phyloP scores from a whole-genome alignment of 1,140 invertebrate genomes.

The Pseudomyrmex gracilis region DNA sequence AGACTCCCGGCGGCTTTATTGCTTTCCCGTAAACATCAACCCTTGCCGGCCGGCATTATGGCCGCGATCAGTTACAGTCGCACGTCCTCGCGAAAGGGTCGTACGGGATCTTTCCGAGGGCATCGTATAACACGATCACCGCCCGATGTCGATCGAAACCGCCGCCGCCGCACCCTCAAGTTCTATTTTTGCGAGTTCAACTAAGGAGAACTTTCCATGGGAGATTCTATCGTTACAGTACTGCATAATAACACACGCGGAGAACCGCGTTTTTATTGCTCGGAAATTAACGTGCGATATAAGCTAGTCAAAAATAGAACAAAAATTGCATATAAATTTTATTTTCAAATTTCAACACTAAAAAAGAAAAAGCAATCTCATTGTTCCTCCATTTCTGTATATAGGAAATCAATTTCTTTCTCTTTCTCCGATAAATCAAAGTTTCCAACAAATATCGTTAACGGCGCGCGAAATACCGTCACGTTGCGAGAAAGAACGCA shows the following conservation, averaged over 20 bases:
- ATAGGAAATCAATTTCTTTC: no score
- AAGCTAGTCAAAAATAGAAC: no score
- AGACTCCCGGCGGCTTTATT: slow-evolving; percentile 59
- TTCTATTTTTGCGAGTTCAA: not conserved
- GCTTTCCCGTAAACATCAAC: slow-evolving; percentile 65
- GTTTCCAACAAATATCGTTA: slow-evolving; percentile 19
- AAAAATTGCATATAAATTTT: no score
- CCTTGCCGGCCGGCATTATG: slow-evolving; percentile 40
- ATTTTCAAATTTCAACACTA: no score
- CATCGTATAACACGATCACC: not conserved
- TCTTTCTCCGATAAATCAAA: not conserved
- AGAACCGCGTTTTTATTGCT: not conserved
- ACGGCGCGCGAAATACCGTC: not conserved
- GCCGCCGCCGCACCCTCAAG: not conserved
- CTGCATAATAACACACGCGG: not conserved
- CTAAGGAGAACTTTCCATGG: not conserved
- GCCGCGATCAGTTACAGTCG: slow-evolving; percentile 47
- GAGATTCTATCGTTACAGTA: not conserved
- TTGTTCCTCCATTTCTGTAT: no score
- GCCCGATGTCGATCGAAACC: not conserved
- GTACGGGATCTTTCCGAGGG: not conserved
- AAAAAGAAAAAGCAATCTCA: no score
- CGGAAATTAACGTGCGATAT: not conserved
- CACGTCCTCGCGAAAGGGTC: slow-evolving; percentile 19
- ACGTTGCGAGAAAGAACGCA: not conserved